phyloP scores from a whole-genome alignment of 2,888 invertebrate species.

The Drosophila phalerata region DNA sequence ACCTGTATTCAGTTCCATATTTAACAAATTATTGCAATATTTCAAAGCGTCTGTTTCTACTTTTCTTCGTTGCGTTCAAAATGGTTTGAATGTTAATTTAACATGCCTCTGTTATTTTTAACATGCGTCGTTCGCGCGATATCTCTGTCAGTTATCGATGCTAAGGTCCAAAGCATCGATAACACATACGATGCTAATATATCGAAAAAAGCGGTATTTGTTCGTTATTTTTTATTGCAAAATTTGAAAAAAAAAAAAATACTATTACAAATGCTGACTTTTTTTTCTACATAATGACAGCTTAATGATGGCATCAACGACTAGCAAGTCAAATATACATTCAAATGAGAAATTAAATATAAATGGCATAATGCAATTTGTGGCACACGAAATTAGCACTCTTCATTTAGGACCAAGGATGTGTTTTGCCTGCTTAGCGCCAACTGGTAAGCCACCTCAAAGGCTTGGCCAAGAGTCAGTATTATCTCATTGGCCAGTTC shows the following conservation, averaged over 20 bases:
- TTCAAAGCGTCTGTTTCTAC: neutral
- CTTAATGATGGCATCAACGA: constrained; percentile 71
- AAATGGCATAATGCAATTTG: constrained; percentile 51
- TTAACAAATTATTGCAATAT: neutral
- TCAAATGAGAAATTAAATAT: constrained; percentile 37
- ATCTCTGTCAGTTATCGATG: constrained; percentile 2
- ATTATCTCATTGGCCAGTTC: constrained; percentile 99
- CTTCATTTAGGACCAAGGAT: constrained; percentile 39
- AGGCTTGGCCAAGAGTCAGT: constrained; percentile 97
- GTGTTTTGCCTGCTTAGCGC: constrained; percentile 87
- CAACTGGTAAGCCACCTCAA: constrained; percentile 98
- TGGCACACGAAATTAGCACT: constrained; percentile 53
- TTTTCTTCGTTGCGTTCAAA: constrained; percentile 45
- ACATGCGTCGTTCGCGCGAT: constrained; percentile 32
- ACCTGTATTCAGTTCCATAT: constrained; percentile 31
- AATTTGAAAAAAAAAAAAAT: constrained; percentile 42
- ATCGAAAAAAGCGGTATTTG: neutral
- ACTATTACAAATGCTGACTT: constrained; percentile 45
- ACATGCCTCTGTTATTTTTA: constrained; percentile 32
- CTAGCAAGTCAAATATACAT: constrained; percentile 66
- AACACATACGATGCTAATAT: neutral
- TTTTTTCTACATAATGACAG: constrained; percentile 50
- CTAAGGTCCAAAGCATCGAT: neutral
- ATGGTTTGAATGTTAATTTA: constrained; percentile 18
- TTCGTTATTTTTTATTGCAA: constrained; percentile 44